Evolutionary conservation across 2,113 vertebrate species (phyloP), one percentile per base, ranked within the genome.

Genomic region (Elephas maximus): DNA sequence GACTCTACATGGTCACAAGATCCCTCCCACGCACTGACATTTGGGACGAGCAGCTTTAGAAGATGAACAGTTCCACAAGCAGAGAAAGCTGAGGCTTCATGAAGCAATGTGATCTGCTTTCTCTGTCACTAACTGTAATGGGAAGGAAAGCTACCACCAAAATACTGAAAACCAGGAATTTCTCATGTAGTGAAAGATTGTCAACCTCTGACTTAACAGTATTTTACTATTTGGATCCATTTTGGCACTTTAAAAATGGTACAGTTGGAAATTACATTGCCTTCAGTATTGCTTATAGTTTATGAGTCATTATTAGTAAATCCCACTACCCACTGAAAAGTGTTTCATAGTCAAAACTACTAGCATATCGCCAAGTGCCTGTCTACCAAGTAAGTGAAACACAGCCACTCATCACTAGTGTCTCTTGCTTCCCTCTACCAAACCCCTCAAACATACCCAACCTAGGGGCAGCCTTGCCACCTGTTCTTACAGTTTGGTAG

Each of bases 141-240:
- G 48, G 23, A 79, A 2, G 8, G 10, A 48, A 69, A 74, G 37
- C 81, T 80, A 8, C 79, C 48, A 77, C 12, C 28, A 48, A 62
- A 76, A 76, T 44, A 65, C 77, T 93, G 51, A 91, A 85, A 91
- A 77, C 80, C 44, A 41, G 37, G 51, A n/a, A 86, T 71, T 74
- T 69, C 33, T 79, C 53, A 74, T 67, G 23, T 44, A 37, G 6
- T 48, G 65, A 37, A 74, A 53, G 33, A 24, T 51, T 76, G 15
- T 48, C 37, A 91, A 28, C 48, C n/a, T 57, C 1, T 63, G 30
- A 51, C n/a, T 41, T 87, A 33, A 60, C 60, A 41, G 33, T 79
- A 28, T 91, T 86, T 82, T 71, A 23, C 23, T 76, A 3, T 60
- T 41, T 83, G 71, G 53, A 76, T 91, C 74, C 48, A 94, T 84